Conservation (phyloP, 2,888 invertebrate species). For the Brassicogethes aeneus region DNA sequence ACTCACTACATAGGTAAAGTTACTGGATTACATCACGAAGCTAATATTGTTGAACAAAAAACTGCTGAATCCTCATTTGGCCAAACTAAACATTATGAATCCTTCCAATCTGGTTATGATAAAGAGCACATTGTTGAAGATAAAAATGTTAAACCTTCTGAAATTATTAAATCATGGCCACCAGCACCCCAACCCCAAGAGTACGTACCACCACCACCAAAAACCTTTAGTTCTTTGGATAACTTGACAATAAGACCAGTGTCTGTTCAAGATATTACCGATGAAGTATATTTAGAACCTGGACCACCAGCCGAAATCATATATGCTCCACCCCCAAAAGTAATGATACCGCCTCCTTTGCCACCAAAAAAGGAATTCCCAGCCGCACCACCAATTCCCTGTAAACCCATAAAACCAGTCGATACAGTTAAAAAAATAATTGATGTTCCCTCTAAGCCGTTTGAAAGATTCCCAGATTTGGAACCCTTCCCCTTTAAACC, state of each 20-base stretch:
- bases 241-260: conserved; percentile 32
- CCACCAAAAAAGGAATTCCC: conserved; percentile 39
- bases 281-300: conserved; percentile 51
- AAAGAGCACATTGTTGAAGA: conserved; percentile 35
- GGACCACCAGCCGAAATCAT: conserved; percentile 61
- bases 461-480: conserved; percentile 40
- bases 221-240: conserved; percentile 27
- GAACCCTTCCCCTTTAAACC: conserved; percentile 46
- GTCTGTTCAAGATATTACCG: conserved; percentile 40
- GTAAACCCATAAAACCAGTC: conserved; percentile 26
- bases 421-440: conserved; percentile 28
- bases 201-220: conserved; percentile 17
- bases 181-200: conserved; percentile 30
- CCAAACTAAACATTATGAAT: conserved; percentile 21
- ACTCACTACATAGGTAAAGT: conserved; percentile 40
- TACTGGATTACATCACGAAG: conserved; percentile 31
- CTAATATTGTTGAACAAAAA: conserved; percentile 30
- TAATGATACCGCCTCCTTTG: conserved; percentile 39
- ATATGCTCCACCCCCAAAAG: conserved; percentile 45
- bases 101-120: conserved; percentile 2
- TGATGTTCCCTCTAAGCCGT: conserved; percentile 29
- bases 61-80: conserved; percentile 20
- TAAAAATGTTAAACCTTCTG: conserved; percentile 39
- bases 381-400: conserved; percentile 39
- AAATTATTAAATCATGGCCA: conserved; percentile 44